Evolutionary conservation across 2,888 invertebrate genomes (phyloP).

Genomic region (Trissolcus brochymenae): DNA sequence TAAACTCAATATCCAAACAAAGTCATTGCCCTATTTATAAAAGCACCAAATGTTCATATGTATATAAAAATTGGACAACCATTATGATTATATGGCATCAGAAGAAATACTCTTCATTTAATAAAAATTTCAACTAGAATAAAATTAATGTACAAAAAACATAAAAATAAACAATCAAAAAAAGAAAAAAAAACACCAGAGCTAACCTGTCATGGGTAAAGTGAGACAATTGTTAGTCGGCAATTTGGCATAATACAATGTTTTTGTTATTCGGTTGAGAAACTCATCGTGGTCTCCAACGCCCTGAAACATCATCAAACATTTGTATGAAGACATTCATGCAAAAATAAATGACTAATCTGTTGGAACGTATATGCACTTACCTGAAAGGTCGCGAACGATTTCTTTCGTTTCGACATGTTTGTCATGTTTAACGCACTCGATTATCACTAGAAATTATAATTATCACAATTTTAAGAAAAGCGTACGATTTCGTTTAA

Average conservation of each 20-base stretch:
- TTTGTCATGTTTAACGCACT: conserved; percentile 75
- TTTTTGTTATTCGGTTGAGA: conserved; percentile 89
- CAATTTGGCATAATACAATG: conserved; percentile 90
- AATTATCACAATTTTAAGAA: too few relatives aligned
- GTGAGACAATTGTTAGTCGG: conserved; percentile 85
- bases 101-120: too few relatives aligned
- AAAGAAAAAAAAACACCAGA: background rate
- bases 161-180: background rate
- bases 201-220: conserved; percentile 87
- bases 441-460: background rate
- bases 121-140: background rate
- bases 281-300: conserved; percentile 87
- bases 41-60: too few relatives aligned
- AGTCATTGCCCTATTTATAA: too few relatives aligned
- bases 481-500: too few relatives aligned
- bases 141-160: background rate
- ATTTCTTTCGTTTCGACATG: conserved; percentile 78
- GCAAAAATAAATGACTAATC: background rate
- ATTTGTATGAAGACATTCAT: conserved; percentile 7
- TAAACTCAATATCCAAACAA: too few relatives aligned
- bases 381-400: conserved; percentile 79
- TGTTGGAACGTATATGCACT: conserved; percentile 27
- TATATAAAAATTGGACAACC: too few relatives aligned
- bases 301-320: conserved; percentile 76
- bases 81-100: too few relatives aligned